These are phyloP conservation scores for Phrixothrix hirtus DNA, from an alignment of 2,888 invertebrate genomes.

Conservation along the genomic window DNA sequence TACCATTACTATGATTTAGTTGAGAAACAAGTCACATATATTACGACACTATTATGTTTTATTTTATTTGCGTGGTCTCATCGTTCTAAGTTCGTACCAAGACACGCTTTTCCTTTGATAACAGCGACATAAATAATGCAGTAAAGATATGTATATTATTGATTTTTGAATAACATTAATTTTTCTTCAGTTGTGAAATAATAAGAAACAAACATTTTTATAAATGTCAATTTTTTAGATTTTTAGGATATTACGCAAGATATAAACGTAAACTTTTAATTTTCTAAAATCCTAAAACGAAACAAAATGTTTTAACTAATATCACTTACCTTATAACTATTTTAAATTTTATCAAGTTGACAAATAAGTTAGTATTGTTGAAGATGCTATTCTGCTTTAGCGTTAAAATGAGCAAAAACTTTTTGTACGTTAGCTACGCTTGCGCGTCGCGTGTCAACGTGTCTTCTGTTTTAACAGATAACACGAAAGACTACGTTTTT, in stretches of 20 bases:
- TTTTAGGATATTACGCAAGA: neutral
- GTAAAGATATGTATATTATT: slow-evolving; percentile 40
- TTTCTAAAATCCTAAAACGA: too few relatives aligned
- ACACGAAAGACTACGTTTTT: slow-evolving; percentile 27
- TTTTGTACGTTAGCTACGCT: slow-evolving; percentile 36
- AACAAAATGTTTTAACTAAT: too few relatives aligned
- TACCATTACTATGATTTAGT: slow-evolving; percentile 17
- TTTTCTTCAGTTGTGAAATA: neutral
- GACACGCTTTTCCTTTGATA: slow-evolving; percentile 51
- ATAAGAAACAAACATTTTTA: too few relatives aligned
- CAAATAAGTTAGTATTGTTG: too few relatives aligned
- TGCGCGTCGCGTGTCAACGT: slow-evolving; percentile 39
- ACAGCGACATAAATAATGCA: slow-evolving; percentile 51
- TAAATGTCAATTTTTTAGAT: too few relatives aligned
- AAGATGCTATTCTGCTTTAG: slow-evolving; percentile 35
- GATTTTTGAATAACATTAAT: slow-evolving; percentile 34
- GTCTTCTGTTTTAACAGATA: slow-evolving; percentile 27
- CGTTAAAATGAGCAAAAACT: slow-evolving; percentile 33
- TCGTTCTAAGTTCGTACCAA: slow-evolving; percentile 52
- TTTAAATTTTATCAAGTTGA: too few relatives aligned
- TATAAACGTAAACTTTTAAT: neutral
- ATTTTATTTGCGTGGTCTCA: slow-evolving; percentile 55
- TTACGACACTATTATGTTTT: slow-evolving; percentile 51
- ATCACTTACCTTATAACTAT: neutral
- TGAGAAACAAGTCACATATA: slow-evolving; percentile 42